Base-by-base conservation (phyloP, 2,888 invertebrate genomes). In the Agrotis exclamationis region DNA sequence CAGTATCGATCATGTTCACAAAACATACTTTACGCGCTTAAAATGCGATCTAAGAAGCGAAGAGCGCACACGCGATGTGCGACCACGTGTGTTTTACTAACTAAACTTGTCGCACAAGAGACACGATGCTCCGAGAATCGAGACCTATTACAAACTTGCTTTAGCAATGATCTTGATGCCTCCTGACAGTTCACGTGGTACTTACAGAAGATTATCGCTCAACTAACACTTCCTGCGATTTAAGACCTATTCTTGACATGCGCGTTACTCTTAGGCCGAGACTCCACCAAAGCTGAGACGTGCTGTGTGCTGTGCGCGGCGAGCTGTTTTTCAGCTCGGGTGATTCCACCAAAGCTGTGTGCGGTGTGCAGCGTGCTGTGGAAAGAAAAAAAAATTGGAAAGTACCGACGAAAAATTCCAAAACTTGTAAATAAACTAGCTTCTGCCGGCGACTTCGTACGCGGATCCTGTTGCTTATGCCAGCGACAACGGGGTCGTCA, bases 161-260 rank as follows among this genome's bases (percentile, higher is more conserved):
- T 24, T 47, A 73, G 28, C 56, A 60, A 65, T 75, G 57, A 63
- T 70, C 65, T 73, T 82, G 74, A 79, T 62, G 60, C 28, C 18
- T 65, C 45, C 62, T 56, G 56, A 59, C 62, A 28, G 39, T 62
- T 74, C 65, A 64, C 76, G 48, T 64, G 72, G 47, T 22, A 39
- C 51, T 28, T 57, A 62, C 63, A 44, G 58, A 59, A 60, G 60
- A 84, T 73, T 73, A 65, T 14, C 22, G 44, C 50, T 71, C 33
- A 81, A 77, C 65, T 24, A 63, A 67, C 51, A 63, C 73, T 74
- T 83, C 83, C 83, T 79, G 85, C 63, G 48, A 56, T 78, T 78
- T 68, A 28, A 45, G 22, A 53, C 24, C 59, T 62, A 33, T 58
- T 70, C 45, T 50, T 62, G 24, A 67, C 16, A 24, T 56, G 56